These are phyloP conservation scores for Perccottus glenii DNA, from an alignment of 2,113 vertebrate genomes.

Conservation along the genomic window DNA sequence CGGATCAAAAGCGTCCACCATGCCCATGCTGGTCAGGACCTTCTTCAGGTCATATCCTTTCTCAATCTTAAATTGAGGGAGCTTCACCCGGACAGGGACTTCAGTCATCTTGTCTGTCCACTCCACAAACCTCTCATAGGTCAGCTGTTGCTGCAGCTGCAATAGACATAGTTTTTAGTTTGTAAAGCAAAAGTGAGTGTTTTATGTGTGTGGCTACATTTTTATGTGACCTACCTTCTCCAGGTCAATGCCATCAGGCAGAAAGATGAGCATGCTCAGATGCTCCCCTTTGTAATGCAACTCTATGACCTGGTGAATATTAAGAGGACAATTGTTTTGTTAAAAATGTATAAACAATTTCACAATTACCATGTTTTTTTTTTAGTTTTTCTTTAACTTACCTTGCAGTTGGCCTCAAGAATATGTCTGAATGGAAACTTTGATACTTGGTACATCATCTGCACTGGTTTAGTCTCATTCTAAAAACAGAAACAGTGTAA, in stretches of 20 bases:
- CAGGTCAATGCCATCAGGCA: conserved; percentile 85
- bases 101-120: conserved; percentile 82
- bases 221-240: conserved; percentile 80
- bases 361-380: not conserved
- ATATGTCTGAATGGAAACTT: conserved; percentile 84
- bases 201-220: not conserved
- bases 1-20: conserved; percentile 79
- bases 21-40: conserved; percentile 80
- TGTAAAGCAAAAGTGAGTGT: not conserved
- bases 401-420: conserved; percentile 76
- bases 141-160: conserved; percentile 82
- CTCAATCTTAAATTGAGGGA: conserved; percentile 86
- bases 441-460: conserved; percentile 89
- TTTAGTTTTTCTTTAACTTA: conserved; percentile 46
- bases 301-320: conserved; percentile 81
- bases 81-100: conserved; percentile 69
- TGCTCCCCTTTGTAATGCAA: conserved; percentile 89
- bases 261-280: conserved; percentile 92
- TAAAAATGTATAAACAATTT: too few relatives aligned
- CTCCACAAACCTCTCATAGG: conserved; percentile 78
- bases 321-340: too few relatives aligned
- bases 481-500: conserved; percentile 55
- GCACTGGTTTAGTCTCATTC: conserved; percentile 85
- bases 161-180: not conserved
- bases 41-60: conserved; percentile 81